Evolutionary conservation across 2,888 invertebrate species (phyloP).

Genomic region (Xiphydria camelus): DNA sequence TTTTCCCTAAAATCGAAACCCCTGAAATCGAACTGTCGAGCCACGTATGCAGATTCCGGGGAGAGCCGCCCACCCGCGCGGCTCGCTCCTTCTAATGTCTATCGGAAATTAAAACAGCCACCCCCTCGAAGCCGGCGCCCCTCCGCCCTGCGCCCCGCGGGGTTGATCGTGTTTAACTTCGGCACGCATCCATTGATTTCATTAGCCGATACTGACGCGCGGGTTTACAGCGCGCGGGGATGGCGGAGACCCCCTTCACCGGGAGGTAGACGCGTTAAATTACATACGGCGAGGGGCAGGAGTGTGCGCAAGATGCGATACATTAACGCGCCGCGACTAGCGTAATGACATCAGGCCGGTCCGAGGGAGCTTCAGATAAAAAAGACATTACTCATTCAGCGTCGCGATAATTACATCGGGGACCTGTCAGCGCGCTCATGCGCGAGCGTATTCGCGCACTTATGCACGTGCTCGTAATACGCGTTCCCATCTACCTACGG

Average conservation of each 20-base stretch:
- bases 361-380: constrained; percentile 45
- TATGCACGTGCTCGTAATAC: too few relatives aligned
- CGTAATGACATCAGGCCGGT: constrained; percentile 44
- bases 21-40: too few relatives aligned
- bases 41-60: constrained; percentile 25
- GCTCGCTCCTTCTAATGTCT: constrained; percentile 34
- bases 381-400: constrained; percentile 54
- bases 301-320: constrained; percentile 39
- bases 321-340: constrained; percentile 51
- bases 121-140: constrained; percentile 17
- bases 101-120: constrained; percentile 49
- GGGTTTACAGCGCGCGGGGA: constrained; percentile 29
- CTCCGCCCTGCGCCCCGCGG: constrained; percentile 5
- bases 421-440: constrained; percentile 22
- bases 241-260: constrained; percentile 4
- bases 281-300: constrained; percentile 17
- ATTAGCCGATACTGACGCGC: constrained; percentile 52
- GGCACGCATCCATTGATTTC: constrained; percentile 55
- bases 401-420: constrained; percentile 47
- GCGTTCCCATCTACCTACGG: too few relatives aligned
- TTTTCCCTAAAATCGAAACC: too few relatives aligned
- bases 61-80: constrained; percentile 6
- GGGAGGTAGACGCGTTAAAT: constrained; percentile 26
- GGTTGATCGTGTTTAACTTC: constrained; percentile 49
- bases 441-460: too few relatives aligned